These are phyloP conservation scores for Siniperca scherzeri DNA, from an alignment of 2,797 vertebrate species.

Conservation along the genomic window DNA sequence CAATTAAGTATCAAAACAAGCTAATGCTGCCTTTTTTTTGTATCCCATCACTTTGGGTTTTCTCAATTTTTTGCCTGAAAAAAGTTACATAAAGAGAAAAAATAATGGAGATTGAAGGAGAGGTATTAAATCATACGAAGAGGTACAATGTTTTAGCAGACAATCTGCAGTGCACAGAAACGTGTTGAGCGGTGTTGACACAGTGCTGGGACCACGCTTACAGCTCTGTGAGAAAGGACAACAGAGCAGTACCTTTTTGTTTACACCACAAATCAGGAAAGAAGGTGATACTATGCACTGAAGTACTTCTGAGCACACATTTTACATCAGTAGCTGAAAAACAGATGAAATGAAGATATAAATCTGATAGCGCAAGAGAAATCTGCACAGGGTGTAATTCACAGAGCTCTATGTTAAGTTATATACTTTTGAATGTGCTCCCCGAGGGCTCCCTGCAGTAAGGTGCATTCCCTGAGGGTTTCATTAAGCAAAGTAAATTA, in stretches of 20 bases:
- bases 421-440: conserved; percentile 57
- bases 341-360: conserved; percentile 57
- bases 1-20: not conserved
- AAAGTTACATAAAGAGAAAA: not conserved
- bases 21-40: conserved; percentile 7
- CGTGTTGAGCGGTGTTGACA: conserved; percentile 35
- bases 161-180: conserved; percentile 29
- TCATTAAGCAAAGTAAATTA: conserved; percentile 61
- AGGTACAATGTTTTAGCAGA: not conserved
- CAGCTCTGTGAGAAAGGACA: conserved; percentile 38
- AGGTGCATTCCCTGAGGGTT: conserved; percentile 44
- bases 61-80: not conserved
- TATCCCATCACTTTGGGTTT: not conserved
- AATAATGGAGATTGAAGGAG: not conserved
- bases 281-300: conserved; percentile 24
- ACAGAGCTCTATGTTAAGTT: conserved; percentile 40
- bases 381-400: conserved; percentile 44
- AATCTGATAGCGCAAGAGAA: conserved; percentile 43
- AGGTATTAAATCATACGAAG: not conserved
- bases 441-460: conserved; percentile 31
- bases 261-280: conserved; percentile 30
- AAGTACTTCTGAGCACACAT: conserved; percentile 32
- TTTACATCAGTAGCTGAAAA: conserved; percentile 50
- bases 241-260: conserved; percentile 42
- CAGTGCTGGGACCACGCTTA: conserved; percentile 6